These are phyloP conservation scores for Peromyscus californicus DNA, from an alignment of 2,113 vertebrate genomes.

Conservation along the genomic window DNA sequence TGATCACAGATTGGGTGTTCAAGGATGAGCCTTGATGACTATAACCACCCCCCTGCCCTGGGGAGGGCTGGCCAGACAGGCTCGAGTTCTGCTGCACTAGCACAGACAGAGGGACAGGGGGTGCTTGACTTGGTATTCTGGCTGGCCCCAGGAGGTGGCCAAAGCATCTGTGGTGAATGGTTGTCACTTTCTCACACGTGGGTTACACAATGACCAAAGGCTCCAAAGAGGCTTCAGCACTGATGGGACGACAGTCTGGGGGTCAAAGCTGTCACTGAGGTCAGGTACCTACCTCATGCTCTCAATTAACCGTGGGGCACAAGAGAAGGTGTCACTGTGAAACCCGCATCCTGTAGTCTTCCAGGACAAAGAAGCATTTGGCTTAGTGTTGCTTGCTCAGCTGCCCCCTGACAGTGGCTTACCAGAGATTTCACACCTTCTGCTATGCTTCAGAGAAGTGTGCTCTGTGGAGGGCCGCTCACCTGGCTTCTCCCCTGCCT, in stretches of 20 bases:
- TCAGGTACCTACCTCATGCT: background rate
- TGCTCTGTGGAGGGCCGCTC: accelerated
- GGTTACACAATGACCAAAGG: background rate
- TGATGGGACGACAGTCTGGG: background rate
- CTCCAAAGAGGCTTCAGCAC: accelerated
- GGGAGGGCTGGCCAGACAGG: too few species aligned
- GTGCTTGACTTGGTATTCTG: too few species aligned
- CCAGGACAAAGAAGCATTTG: accelerated
- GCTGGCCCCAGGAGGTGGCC: background rate
- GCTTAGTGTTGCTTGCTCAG: too few species aligned
- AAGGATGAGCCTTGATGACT: background rate
- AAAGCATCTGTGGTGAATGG: accelerated
- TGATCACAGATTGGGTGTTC: background rate
- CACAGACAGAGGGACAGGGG: background rate
- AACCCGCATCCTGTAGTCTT: accelerated
- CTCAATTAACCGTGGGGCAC: background rate
- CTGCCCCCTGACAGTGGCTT: background rate
- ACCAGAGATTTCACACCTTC: accelerated
- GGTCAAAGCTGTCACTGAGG: background rate
- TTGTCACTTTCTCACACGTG: background rate
- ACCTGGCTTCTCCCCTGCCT: background rate
- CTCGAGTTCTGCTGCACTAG: background rate
- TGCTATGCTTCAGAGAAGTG: accelerated
- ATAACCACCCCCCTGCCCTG: background rate
- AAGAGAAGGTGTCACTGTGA: background rate